Evolutionary conservation across 1,140 invertebrate genomes (phyloP).

Genomic region (Myzus persicae): DNA sequence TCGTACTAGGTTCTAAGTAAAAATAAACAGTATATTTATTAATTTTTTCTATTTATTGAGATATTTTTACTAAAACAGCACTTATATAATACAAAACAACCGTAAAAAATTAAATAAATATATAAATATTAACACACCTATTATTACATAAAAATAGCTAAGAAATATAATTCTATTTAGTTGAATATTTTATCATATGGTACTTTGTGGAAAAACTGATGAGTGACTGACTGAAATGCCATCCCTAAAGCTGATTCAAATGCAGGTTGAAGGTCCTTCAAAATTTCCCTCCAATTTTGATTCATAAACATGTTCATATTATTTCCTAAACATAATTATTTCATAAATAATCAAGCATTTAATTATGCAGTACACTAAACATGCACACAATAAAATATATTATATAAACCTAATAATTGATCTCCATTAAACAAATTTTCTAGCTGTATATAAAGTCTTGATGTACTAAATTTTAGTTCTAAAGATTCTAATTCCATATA

Average conservation of each 20-base stretch:
- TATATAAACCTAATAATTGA: background rate
- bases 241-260: slow-evolving; percentile 66
- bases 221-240: slow-evolving; percentile 66
- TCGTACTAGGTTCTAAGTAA: background rate
- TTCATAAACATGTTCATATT: slow-evolving; percentile 70
- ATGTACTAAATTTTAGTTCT: slow-evolving; percentile 60
- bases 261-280: slow-evolving; percentile 66
- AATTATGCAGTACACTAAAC: background rate
- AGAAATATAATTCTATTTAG: background rate
- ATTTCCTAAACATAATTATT: slow-evolving; percentile 60
- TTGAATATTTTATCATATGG: slow-evolving; percentile 61
- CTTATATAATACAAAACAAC: slow-evolving; percentile 3
- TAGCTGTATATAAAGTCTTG: slow-evolving; percentile 60
- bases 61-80: background rate
- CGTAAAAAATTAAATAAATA: background rate
- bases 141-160: background rate
- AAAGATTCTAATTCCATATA: slow-evolving; percentile 60
- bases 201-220: slow-evolving; percentile 66
- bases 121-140: background rate
- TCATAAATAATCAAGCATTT: background rate
- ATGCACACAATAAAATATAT: background rate
- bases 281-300: slow-evolving; percentile 69
- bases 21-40: background rate
- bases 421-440: slow-evolving; percentile 55
- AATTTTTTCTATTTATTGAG: background rate